Conservation (phyloP, 2,888 invertebrate genomes). For the Pterostichus niger region DNA sequence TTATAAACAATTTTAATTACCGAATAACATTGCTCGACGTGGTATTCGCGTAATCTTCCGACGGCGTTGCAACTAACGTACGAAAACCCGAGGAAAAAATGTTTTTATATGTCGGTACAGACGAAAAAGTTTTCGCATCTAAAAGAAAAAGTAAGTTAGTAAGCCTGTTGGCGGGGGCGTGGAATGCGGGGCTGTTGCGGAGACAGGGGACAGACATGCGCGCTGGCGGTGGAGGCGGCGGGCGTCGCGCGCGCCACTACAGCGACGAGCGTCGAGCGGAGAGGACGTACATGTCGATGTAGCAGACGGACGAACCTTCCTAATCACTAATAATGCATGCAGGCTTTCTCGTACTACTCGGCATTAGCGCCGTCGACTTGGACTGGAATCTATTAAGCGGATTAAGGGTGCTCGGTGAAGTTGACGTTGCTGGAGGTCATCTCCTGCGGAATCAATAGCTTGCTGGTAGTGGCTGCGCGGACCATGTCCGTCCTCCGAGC, state of each 20-base stretch:
- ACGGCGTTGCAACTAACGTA: conserved; percentile 43
- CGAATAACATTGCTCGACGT: conserved; percentile 54
- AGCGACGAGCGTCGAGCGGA: conserved; percentile 8
- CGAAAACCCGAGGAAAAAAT: conserved; percentile 62
- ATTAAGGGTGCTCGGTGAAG: conserved; percentile 74
- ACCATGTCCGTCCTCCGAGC: conserved; percentile 34
- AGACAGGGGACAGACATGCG: conserved; percentile 67
- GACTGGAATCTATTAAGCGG: conserved; percentile 78
- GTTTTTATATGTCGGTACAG: conserved; percentile 64
- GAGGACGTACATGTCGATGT: neutral
- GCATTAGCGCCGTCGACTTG: conserved; percentile 72
- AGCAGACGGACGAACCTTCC: neutral
- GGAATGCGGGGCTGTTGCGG: conserved; percentile 71
- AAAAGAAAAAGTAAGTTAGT: conserved; percentile 75
- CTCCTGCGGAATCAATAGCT: conserved; percentile 56
- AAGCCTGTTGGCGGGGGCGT: conserved; percentile 76
- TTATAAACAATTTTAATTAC: conserved; percentile 65
- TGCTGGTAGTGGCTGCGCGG: conserved; percentile 33
- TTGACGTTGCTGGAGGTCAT: conserved; percentile 37
- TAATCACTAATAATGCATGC: conserved; percentile 60
- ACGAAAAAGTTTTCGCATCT: conserved; percentile 72
- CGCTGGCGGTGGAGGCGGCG: conserved; percentile 70
- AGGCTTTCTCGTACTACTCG: neutral
- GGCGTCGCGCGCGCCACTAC: conserved; percentile 38
- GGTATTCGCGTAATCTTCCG: conserved; percentile 56